A percentile compares a stretch with the other conserved stretches of the same genome.
Conservation (phyloP, 53 echinoderm and acorn worm species). For the Antedon mediterranea region DNA sequence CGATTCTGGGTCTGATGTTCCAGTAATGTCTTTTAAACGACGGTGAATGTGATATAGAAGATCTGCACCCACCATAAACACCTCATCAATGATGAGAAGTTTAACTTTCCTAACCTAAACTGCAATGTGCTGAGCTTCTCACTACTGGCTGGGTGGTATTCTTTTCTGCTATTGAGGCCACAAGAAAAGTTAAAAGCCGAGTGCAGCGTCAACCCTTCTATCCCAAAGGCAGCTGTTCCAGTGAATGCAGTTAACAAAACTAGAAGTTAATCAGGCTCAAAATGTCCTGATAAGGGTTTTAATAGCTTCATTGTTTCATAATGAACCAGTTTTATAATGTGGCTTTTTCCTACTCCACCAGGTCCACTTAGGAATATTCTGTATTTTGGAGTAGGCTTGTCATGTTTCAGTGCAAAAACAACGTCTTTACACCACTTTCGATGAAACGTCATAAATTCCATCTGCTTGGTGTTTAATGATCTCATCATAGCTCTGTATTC, state of each 20-base stretch:
- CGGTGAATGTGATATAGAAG: constrained; percentile 26
- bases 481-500: constrained; percentile 21
- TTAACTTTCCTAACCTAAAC: constrained; percentile 7
- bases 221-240: constrained; percentile 33
- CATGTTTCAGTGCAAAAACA: constrained; percentile 17
- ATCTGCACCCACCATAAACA: constrained; percentile 19
- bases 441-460: constrained; percentile 27
- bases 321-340: constrained; percentile 5
- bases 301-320: constrained; percentile 12
- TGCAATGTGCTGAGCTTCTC: constrained; percentile 16
- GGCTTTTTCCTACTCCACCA: constrained; percentile 40
- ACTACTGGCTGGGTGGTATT: constrained; percentile 15
- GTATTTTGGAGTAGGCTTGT: constrained; percentile 13
- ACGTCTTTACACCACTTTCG: constrained; percentile 22
- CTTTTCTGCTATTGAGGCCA: constrained; percentile 16
- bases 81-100: constrained; percentile 27
- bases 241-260: constrained; percentile 28
- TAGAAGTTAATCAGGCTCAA: constrained; percentile 10
- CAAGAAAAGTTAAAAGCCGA: constrained; percentile 21
- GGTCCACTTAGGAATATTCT: constrained; percentile 23
- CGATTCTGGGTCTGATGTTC: constrained; percentile 1
- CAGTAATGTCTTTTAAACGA: constrained; percentile 31
- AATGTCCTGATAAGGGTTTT: constrained; percentile 7
- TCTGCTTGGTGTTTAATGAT: constrained; percentile 29
- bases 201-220: constrained; percentile 10